phyloP scores from a whole-genome alignment of 2,888 invertebrate genomes.

The Sthenelais limicola region DNA sequence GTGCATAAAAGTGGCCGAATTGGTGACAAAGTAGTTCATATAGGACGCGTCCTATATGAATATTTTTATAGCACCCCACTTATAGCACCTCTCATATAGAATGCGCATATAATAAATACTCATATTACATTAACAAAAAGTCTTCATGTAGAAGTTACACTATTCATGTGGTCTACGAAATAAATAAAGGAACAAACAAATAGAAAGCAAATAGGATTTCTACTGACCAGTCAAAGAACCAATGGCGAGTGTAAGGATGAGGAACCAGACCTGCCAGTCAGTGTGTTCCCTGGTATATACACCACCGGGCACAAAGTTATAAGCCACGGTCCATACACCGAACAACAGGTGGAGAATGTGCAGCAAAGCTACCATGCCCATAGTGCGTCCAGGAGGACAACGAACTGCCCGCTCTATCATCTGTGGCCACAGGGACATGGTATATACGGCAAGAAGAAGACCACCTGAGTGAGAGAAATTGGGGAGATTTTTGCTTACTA shows the following conservation, averaged over 20 bases:
- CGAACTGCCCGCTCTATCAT: slow-evolving; percentile 60
- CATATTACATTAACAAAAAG: no score
- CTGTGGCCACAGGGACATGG: slow-evolving; percentile 68
- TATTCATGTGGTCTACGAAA: no score
- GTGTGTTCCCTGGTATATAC: slow-evolving; percentile 71
- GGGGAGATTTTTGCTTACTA: not conserved
- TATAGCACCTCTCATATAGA: no score
- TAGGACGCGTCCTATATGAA: no score
- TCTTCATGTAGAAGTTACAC: no score
- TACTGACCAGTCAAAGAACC: slow-evolving; percentile 59
- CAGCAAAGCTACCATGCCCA: slow-evolving; percentile 61
- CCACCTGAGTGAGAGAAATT: slow-evolving; percentile 62
- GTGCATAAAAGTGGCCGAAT: no score
- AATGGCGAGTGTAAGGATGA: slow-evolving; percentile 59
- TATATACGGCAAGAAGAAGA: slow-evolving; percentile 63
- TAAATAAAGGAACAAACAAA: not conserved
- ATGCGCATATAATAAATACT: no score
- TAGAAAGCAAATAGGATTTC: not conserved
- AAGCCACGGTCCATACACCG: slow-evolving; percentile 72
- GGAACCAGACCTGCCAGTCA: slow-evolving; percentile 63
- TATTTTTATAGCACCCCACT: no score
- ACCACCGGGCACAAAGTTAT: slow-evolving; percentile 73
- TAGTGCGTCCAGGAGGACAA: slow-evolving; percentile 60
- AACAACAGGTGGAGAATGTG: slow-evolving; percentile 67
- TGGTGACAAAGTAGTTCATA: no score